phyloP scores from a whole-genome alignment of 2,797 vertebrate species.

The Erethizon dorsatum region DNA sequence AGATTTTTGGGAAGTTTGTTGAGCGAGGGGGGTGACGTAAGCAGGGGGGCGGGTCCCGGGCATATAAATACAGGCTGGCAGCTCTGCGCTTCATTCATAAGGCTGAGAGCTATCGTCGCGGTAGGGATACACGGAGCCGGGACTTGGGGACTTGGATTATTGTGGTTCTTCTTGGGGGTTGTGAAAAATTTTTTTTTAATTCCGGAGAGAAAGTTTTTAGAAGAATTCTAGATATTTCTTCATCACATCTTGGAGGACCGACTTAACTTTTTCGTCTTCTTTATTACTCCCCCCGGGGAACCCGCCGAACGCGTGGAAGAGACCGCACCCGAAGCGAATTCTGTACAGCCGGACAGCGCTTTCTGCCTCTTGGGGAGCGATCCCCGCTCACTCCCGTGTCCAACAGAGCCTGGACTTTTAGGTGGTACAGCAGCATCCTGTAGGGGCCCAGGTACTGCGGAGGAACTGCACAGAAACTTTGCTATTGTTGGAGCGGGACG shows the following conservation, averaged over 20 bases:
- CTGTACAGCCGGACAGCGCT: slow-evolving; percentile 53
- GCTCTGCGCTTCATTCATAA: slow-evolving; percentile 95
- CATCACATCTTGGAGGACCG: slow-evolving; percentile 70
- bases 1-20: slow-evolving; percentile 27
- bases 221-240: slow-evolving; percentile 78
- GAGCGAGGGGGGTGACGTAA: slow-evolving; percentile 83
- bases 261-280: slow-evolving; percentile 75
- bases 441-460: slow-evolving; percentile 11
- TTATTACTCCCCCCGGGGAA: slow-evolving; percentile 56
- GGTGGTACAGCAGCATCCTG: slow-evolving; percentile 66
- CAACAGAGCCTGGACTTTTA: slow-evolving; percentile 59
- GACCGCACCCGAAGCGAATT: slow-evolving; percentile 63
- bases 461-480: slow-evolving; percentile 80
- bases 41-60: slow-evolving; percentile 80
- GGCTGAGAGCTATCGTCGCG: slow-evolving; percentile 88
- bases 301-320: slow-evolving; percentile 67
- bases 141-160: slow-evolving; percentile 73
- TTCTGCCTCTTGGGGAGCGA: slow-evolving; percentile 65
- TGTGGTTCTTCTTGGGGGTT: slow-evolving; percentile 73
- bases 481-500: slow-evolving; percentile 70
- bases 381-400: not conserved
- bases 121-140: slow-evolving; percentile 80
- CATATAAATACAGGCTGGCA: slow-evolving; percentile 87
- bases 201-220: slow-evolving; percentile 79
- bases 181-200: slow-evolving; percentile 60